Evolutionary conservation across 2,113 vertebrate genomes (phyloP), one percentile per base, ranked within the genome.

Genomic region (Oncorhynchus kisutch): DNA sequence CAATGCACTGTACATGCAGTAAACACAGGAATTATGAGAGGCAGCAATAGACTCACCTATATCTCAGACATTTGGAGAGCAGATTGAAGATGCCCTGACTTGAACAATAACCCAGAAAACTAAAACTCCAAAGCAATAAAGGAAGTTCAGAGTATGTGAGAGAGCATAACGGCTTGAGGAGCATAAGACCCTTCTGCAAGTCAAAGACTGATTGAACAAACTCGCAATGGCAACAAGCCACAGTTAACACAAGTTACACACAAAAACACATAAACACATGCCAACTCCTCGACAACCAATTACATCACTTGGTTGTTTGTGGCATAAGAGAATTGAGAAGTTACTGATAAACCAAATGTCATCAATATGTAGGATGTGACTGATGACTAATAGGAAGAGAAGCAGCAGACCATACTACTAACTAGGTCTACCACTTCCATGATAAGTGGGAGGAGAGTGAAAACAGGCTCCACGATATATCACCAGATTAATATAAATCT

Each of bases 271-370:
- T 54, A 45, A 49, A 80, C 20, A 7, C 31, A 59, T 27, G 31
- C 54, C 49, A 64, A 83, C 78, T 51, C 78, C 77, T 64, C 72
- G 65, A 80, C 70, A 82, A 70, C 82, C 77, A 86, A 76, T 87
- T 75, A 72, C 70, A 39, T 74, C 25, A 29, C 60, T 70, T 70
- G 22, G 11, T n/a, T 70, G 31, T 83, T 81, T 82, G 62, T 70
- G 27, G 22, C 16, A 31, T 22, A 65, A 68, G 65, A 51, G 25
- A 13, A 29, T 66, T 76, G 64, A 71, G 20, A 87, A 78, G 88
- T 90, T 91, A 90, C 91, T 91, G 84, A 92, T 90, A 88, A 90
- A 89, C 91, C 77, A 85, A 83, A 73, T 31, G 69, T 48, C 71
- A 85, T 88, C 86, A 54, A 77, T 87, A 45, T 70, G 39, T 45